Evolutionary conservation across 2,113 vertebrate genomes (phyloP), one percentile per base, ranked within the genome.

Genomic region (Malurus alboscapulatus): DNA sequence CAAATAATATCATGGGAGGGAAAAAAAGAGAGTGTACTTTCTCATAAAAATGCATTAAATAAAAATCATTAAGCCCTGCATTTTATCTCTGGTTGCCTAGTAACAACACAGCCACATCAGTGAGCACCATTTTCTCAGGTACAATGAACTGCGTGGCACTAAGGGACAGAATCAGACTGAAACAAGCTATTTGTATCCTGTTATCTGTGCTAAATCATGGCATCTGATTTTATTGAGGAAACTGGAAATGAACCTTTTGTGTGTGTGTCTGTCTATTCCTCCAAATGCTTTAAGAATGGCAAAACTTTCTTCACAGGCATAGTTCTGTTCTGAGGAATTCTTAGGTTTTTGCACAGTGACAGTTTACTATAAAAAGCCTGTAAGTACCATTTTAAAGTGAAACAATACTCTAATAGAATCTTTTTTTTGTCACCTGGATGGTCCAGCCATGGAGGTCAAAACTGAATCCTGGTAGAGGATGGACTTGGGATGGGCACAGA

Each of bases 1-100:
- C 91, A 90, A 96, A 92, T 76, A 96, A 86, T 76, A 95, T 42
- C 82, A 84, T 50, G n/a, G 47, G 77, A 87, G 68, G 68, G 30
- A 87, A 76, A 75, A 75, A 92, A 96, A 90, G 75, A 93, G n/a
- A 89, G 80, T 92, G 73, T 97, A 96, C 91, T 96, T 96, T 97
- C 96, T 97, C 96, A 95, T 96, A 97, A 97, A 98, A 97, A 97
- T 97, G 92, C 96, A 96, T 98, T 97, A 97, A 97, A 97, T 94
- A 97, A 97, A 97, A 97, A 97, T 97, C 96, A 97, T 97, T 97
- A 98, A 98, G 96, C 92, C 95, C 93, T 93, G 92, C 95, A 73
- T 97, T 97, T 97, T 97, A 96, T 96, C 93, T 97, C 92, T 91
- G 92, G 98, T 99, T 99, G 98, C 98, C 96, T 98, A 96, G 98